phyloP scores from a whole-genome alignment of 2,888 invertebrate genomes.

The Mantis religiosa region DNA sequence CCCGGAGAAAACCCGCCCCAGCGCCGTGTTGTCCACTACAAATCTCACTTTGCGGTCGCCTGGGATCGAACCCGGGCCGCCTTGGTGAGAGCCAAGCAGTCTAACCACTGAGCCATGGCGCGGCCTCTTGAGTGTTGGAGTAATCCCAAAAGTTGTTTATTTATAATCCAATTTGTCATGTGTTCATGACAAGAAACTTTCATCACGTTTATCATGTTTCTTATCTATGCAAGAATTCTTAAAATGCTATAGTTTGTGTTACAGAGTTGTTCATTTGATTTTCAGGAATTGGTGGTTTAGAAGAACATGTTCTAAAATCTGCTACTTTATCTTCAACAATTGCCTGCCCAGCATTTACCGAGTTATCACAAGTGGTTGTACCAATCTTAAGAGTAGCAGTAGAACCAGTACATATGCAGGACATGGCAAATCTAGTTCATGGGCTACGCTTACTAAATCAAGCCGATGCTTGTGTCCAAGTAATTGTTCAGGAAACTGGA shows the following conservation, averaged over 20 bases:
- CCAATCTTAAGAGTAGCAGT: conserved; percentile 93
- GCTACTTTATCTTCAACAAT: conserved; percentile 80
- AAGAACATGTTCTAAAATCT: conserved; percentile 79
- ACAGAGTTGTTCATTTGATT: background rate
- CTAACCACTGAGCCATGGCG: no score
- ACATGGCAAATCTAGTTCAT: conserved; percentile 59
- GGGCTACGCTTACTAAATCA: conserved; percentile 84
- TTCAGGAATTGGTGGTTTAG: conserved; percentile 77
- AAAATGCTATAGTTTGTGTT: background rate
- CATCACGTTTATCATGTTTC: no score
- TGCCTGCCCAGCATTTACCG: conserved; percentile 83
- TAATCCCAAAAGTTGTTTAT: no score
- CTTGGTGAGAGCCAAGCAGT: no score
- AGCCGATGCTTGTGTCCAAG: conserved; percentile 90
- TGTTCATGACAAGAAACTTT: no score
- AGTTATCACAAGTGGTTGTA: conserved; percentile 68
- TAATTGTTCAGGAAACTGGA: conserved; percentile 86
- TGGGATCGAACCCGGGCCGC: no score
- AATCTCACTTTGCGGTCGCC: no score
- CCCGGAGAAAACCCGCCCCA: no score
- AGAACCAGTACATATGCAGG: conserved; percentile 76
- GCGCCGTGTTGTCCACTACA: no score
- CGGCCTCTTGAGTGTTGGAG: no score
- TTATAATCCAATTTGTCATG: no score
- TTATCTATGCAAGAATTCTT: background rate